Conservation (phyloP, 2,888 invertebrate species). For the Folsomia candida region DNA sequence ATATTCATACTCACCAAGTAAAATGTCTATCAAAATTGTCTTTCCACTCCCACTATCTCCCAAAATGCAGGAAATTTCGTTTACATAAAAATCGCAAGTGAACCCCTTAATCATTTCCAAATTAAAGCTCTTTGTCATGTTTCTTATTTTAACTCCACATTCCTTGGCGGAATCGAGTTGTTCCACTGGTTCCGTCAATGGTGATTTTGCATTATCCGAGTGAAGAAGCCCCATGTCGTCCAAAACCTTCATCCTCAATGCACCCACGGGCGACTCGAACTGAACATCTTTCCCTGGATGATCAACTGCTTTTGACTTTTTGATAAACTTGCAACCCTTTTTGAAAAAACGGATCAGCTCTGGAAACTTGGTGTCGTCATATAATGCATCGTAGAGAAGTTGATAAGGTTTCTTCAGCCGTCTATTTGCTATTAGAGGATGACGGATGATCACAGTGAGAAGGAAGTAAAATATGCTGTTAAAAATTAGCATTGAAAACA, state of each 20-base stretch:
- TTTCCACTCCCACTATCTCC: constrained; percentile 25
- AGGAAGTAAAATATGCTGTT: constrained; percentile 28
- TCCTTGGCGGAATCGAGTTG: constrained; percentile 11
- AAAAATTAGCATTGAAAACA: constrained; percentile 17
- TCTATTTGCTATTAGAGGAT: neutral
- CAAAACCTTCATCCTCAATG: constrained; percentile 15
- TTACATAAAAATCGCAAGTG: constrained; percentile 27
- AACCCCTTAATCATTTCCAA: constrained; percentile 18
- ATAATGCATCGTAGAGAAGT: constrained; percentile 22
- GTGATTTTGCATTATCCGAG: neutral
- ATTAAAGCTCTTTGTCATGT: constrained; percentile 21
- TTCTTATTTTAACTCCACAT: constrained; percentile 23
- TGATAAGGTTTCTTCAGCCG: constrained; percentile 21
- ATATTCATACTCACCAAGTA: constrained; percentile 13
- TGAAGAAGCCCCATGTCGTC: constrained; percentile 8
- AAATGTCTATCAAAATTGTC: constrained; percentile 20
- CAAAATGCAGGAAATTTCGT: constrained; percentile 26
- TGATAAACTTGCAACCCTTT: neutral
- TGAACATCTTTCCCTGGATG: constrained; percentile 8
- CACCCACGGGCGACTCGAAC: constrained; percentile 15
- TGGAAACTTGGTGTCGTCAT: constrained; percentile 28
- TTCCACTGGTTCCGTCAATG: constrained; percentile 14
- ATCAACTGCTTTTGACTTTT: neutral
- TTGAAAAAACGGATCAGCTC: constrained; percentile 9
- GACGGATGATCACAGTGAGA: constrained; percentile 17